Evolutionary conservation across 1,140 invertebrate genomes (phyloP).

Genomic region (Maniola jurtina): DNA sequence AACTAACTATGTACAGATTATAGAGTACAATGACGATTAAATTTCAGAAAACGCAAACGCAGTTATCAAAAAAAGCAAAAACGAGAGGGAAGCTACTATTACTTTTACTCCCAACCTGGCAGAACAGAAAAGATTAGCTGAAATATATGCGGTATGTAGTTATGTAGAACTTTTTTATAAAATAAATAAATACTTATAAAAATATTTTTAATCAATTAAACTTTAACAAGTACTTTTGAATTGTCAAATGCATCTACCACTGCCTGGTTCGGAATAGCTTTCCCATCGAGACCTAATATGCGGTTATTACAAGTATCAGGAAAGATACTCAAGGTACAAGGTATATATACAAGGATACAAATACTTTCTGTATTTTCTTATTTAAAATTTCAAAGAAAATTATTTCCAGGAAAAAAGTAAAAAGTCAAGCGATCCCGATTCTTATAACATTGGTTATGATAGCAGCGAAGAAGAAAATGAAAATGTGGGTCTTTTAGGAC

Average conservation of each 20-base stretch:
- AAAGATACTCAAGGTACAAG: no score
- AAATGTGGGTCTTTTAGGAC: not conserved
- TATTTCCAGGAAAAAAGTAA: conserved; percentile 45
- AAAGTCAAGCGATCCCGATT: not conserved
- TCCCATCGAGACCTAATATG: no score
- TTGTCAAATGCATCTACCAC: no score
- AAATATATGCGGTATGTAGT: conserved; percentile 7
- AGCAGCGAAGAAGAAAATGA: conserved; percentile 13
- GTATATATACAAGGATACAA: no score
- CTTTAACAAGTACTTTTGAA: no score
- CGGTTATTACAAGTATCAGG: no score
- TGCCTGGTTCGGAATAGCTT: no score
- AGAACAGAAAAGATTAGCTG: conserved; percentile 9
- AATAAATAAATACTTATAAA: no score
- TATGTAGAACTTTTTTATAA: not conserved
- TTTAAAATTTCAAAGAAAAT: not conserved
- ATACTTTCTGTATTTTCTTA: not conserved
- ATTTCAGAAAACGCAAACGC: conserved; percentile 9
- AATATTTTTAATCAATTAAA: no score
- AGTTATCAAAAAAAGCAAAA: not conserved
- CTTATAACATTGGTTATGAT: conserved; percentile 1
- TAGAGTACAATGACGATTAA: not conserved
- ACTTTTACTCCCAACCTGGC: not conserved
- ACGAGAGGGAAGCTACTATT: not conserved
- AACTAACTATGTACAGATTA: not conserved